phyloP scores from a whole-genome alignment of 2,113 vertebrate genomes.

The Acrocephalus kingi region DNA sequence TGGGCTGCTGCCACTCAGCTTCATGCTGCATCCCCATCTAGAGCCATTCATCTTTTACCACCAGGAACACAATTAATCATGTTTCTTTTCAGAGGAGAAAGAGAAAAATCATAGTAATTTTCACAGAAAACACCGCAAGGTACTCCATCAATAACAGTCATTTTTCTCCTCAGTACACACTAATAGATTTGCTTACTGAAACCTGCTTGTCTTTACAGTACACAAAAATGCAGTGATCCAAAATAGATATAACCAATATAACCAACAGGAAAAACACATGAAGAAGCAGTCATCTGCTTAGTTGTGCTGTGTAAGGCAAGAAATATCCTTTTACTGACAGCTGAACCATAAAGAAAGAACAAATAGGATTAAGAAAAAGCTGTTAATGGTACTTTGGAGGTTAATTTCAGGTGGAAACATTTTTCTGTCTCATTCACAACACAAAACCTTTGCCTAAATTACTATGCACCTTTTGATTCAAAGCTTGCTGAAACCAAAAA shows the following conservation, averaged over 20 bases:
- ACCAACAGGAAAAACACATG: not conserved
- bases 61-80: not conserved
- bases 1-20: conserved; percentile 27
- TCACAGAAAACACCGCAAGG: conserved; percentile 1
- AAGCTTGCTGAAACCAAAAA: not conserved
- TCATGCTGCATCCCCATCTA: conserved; percentile 4
- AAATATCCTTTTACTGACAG: not conserved
- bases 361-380: not conserved
- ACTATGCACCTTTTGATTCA: not conserved
- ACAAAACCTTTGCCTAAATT: not conserved
- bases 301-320: not conserved
- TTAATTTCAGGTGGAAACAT: not conserved
- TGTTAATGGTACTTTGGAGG: not conserved
- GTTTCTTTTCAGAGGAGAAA: conserved; percentile 1
- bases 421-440: not conserved
- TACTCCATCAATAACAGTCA: conserved; percentile 18
- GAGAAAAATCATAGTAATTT: conserved; percentile 18
- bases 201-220: not conserved
- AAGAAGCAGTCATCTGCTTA: not conserved
- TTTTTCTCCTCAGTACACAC: conserved; percentile 25
- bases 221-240: not conserved
- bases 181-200: not conserved
- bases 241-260: not conserved
- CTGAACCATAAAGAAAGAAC: not conserved
- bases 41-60: conserved; percentile 6